These are phyloP conservation scores for human DNA, from an alignment of 2,113 vertebrate genomes.

Conservation along the genomic window GRCh38 chr3:127438501-127439000, in stretches of 20 bases:
- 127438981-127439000: not conserved
- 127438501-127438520: too few relatives aligned
- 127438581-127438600: too few relatives aligned
- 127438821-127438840: not conserved
- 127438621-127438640: not conserved
- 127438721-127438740: not conserved
- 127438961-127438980: not conserved
- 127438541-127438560: too few relatives aligned
- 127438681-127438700: not conserved
- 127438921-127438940: not conserved
- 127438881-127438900: fast-evolving
- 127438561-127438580: too few relatives aligned
- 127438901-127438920: fast-evolving
- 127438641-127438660: not conserved
- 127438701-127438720: not conserved
- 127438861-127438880: not conserved
- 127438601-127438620: too few relatives aligned
- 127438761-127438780: conserved; percentile 32
- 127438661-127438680: not conserved
- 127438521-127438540: too few relatives aligned
- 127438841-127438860: fast-evolving
- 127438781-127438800: not conserved
- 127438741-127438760: not conserved
- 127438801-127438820: not conserved
- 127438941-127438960: too few relatives aligned